Base-by-base conservation (phyloP, 2,113 vertebrate species). In the Tor tambroides region DNA sequence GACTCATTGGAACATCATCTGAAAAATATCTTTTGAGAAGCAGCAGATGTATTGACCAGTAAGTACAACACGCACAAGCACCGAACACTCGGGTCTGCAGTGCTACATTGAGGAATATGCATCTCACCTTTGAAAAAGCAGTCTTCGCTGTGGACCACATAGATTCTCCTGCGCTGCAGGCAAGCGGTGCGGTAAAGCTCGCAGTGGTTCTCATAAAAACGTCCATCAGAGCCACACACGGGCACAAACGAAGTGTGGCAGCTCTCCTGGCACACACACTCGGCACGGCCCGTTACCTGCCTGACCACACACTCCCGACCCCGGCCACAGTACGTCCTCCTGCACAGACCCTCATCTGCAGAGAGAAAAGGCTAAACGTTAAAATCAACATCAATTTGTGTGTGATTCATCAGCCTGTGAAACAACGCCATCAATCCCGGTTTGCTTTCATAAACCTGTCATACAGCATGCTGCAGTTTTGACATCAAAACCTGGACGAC, bases 101-200 rank as follows among this genome's bases (percentile, higher is more conserved):
- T 21, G 23, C 23, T 19, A 30, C 9, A 46, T 8, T 9, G 67
- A 41, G 35, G 71, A 49, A 9, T 26, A 23, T 46, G 11, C 15
- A 67, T 2, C 90, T 89, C 96, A 99, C 98, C 98, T 99, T 94
- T 97, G 93, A 99, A 97, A 95, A 99, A 98, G 85, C 98, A 99
- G 91, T 96, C 96, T 93, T 97, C 98, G 96, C 95, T 97, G 94
- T 95, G 97, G 26, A 95, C 89, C 30, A 95, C 92, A 74, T 94
- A 93, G 91, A 98, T 96, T 82, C 94, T 95, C 88, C 93, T 96
- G 83, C 93, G 94, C 93, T 96, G 95, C 92, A 97, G 94, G 74
- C 98, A 99, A 0, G 97, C 96, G 2, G 96, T 93, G 32, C 95
- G 96, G 90, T 97, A 97, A 69, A 99, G 94, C 86, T 98, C 96